Base-by-base conservation (phyloP, 2,113 vertebrate species). In the Rhinopomastus cyanomelas region DNA sequence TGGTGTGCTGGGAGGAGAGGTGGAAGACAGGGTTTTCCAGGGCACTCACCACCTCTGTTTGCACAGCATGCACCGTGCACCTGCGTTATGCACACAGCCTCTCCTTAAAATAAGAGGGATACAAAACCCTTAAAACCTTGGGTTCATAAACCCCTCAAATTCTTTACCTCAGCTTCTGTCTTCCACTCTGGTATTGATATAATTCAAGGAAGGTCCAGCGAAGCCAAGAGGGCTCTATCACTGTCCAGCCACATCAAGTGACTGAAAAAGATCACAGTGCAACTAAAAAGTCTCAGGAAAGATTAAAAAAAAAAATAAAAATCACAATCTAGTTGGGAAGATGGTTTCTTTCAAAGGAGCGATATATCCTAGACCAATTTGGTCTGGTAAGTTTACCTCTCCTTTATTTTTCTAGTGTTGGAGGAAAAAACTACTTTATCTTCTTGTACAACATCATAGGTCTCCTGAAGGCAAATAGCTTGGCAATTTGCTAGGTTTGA, bases 401-500 rank as follows among this genome's bases (percentile, higher is more conserved):
- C 91, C 85, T 95, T 89, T 90, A 37, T 87, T 93, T 96, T 95
- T 93, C 93, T 92, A 83, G 78, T 60, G 85, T 92, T 95, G 55
- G 66, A 96, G 61, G 88, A 74, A 96, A 93, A 88, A 97, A 92
- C 92, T 46, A 92, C 51, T 95, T 92, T 90, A 94, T 94, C 94
- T 96, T 95, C 87, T 90, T 74, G 74, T 95, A 94, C 77, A 93
- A 89, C 90, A 97, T 91, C 95, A 94, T 56, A 80, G 93, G 55
- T 89, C 96, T 97, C 96, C 83, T 66, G 83, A 94, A 96, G 94
- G 93, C 95, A 79, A 80, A 94, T 91, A 97, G 93, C 89, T 76
- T 94, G 88, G 94, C 88, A 94, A 96, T 97, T 97, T 97, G 84
- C 92, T 94, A 77, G 88, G 95, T 94, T 92, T 97, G 95, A 96